Conservation (phyloP, 1,140 invertebrate species). For the Anastatus disparis region DNA sequence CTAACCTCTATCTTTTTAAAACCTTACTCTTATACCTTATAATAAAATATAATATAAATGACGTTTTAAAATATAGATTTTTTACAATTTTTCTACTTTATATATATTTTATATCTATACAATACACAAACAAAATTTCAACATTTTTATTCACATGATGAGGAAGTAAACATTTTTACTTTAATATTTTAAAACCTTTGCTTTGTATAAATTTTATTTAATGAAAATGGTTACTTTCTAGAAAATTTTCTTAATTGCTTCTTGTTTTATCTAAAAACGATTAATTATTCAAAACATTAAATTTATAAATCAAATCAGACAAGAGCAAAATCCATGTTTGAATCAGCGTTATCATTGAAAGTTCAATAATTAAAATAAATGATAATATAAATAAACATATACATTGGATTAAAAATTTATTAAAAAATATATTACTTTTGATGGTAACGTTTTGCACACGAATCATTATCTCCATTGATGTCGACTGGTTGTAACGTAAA, state of each 20-base stretch:
- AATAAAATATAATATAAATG: slow-evolving; percentile 20
- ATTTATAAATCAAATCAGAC: not conserved
- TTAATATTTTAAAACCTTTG: no score
- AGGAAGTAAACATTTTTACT: slow-evolving; percentile 19
- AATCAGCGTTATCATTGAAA: slow-evolving; percentile 15
- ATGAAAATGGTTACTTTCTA: slow-evolving; percentile 20
- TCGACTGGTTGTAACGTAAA: slow-evolving; percentile 16
- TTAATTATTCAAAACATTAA: slow-evolving; percentile 3
- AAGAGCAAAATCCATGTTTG: slow-evolving; percentile 20
- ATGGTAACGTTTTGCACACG: slow-evolving; percentile 7
- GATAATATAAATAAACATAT: not conserved
- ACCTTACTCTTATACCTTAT: slow-evolving; percentile 4
- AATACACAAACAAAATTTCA: slow-evolving; percentile 8
- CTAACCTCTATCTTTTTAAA: slow-evolving; percentile 7
- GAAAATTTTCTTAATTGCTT: slow-evolving; percentile 16
- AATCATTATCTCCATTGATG: slow-evolving; percentile 27
- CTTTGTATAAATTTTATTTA: no score
- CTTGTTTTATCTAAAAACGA: not conserved
- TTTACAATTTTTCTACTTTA: slow-evolving; percentile 9
- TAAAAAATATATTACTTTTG: not conserved
- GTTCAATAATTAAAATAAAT: not conserved
- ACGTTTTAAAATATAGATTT: slow-evolving; percentile 2
- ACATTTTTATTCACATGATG: slow-evolving; percentile 1
- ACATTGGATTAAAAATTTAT: not conserved
- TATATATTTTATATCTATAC: slow-evolving; percentile 11